These are phyloP conservation scores for Oryzias sinensis DNA, from an alignment of 2,797 vertebrate species.

Conservation along the genomic window DNA sequence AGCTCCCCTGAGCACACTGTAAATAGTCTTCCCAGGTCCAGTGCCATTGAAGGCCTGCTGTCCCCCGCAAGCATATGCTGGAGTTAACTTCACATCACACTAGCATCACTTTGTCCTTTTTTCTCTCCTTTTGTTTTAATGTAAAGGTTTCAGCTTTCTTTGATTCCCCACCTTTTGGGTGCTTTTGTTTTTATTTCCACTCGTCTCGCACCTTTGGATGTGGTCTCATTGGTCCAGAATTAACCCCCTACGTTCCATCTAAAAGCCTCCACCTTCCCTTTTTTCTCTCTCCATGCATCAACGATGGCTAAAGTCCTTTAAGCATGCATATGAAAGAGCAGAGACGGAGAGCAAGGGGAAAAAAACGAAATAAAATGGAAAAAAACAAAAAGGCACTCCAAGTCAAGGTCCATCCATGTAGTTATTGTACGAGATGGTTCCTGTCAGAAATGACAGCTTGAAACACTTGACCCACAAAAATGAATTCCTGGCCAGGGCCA, in stretches of 20 bases:
- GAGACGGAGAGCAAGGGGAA: not conserved
- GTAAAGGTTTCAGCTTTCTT: slow-evolving; percentile 58
- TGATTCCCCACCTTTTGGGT: slow-evolving; percentile 21
- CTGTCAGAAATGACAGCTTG: slow-evolving; percentile 81
- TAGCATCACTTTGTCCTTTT: slow-evolving; percentile 75
- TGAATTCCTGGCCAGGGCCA: slow-evolving; percentile 78
- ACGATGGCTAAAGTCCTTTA: slow-evolving; percentile 60
- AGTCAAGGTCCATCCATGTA: slow-evolving; percentile 77
- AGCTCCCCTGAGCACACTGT: slow-evolving; percentile 97
- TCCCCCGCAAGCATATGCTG: slow-evolving; percentile 71
- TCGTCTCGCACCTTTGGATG: slow-evolving; percentile 39
- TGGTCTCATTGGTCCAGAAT: slow-evolving; percentile 54
- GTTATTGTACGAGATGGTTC: slow-evolving; percentile 78
- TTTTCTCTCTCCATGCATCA: slow-evolving; percentile 16
- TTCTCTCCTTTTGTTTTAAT: slow-evolving; percentile 68
- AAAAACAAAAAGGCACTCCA: slow-evolving; percentile 39
- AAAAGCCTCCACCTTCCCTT: slow-evolving; percentile 23
- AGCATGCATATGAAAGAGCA: slow-evolving; percentile 60
- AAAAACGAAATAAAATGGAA: not conserved
- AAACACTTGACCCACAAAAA: slow-evolving; percentile 83
- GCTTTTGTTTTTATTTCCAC: slow-evolving; percentile 6
- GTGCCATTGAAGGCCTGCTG: slow-evolving; percentile 93
- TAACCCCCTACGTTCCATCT: slow-evolving; percentile 40
- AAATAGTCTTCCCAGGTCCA: slow-evolving; percentile 98
- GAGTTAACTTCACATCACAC: slow-evolving; percentile 75